Evolutionary conservation across 2,797 vertebrate species (phyloP).

Genomic region (Manis crassicaudata): DNA sequence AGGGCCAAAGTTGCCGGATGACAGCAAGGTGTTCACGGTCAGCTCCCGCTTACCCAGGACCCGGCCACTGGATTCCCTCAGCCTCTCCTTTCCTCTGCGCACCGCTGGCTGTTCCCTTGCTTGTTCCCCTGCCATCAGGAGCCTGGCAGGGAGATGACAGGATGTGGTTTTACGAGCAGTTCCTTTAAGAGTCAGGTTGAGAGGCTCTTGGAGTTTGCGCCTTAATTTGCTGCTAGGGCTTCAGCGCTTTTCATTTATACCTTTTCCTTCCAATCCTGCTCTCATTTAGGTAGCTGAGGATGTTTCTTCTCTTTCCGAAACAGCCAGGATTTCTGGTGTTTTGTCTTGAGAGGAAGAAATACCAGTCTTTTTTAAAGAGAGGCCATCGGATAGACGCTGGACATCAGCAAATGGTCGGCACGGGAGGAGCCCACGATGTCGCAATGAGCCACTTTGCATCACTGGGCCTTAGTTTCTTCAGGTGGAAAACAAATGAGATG

Average conservation of each 20-base stretch:
- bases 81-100: constrained; percentile 15
- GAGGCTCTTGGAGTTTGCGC: constrained; percentile 35
- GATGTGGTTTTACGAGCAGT: constrained; percentile 65
- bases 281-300: constrained; percentile 64
- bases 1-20: not conserved
- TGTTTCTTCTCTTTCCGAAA: constrained; percentile 67
- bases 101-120: constrained; percentile 13
- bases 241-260: constrained; percentile 50
- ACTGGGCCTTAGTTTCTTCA: not conserved
- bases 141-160: not conserved
- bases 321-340: constrained; percentile 51
- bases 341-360: constrained; percentile 45
- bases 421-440: not conserved
- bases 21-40: constrained; percentile 51
- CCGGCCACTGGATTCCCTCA: not conserved
- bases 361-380: not conserved
- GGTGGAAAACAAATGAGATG: not conserved
- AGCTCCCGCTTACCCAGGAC: constrained; percentile 18
- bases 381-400: not conserved
- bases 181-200: constrained; percentile 60
- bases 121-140: not conserved
- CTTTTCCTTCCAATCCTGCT: constrained; percentile 58
- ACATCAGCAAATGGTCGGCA: not conserved
- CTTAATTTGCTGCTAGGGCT: constrained; percentile 56
- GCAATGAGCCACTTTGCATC: not conserved